Base-by-base conservation (phyloP, 2,113 vertebrate genomes). In the Rana temporaria region DNA sequence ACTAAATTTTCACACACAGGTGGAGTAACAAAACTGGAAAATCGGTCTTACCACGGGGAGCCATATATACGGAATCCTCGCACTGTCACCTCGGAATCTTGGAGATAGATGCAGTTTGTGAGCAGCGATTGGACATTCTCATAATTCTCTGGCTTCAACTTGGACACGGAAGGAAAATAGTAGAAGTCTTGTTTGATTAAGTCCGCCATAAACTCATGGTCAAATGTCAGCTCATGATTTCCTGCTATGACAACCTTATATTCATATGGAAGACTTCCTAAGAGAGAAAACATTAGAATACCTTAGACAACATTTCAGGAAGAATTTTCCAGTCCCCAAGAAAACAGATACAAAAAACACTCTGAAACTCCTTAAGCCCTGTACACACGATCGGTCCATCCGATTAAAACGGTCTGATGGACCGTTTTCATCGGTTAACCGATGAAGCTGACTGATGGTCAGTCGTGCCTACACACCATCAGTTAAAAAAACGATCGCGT, bases 131-230 rank as follows among this genome's bases (percentile, higher is more conserved):
- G 97, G 84, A 98, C 97, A 0, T 99, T 98, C 91, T 99, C 97
- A 1, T 98, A 99, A 90, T 94, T 98, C 90, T 99, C 97, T 0
- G 97, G 96, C 90, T 99, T 99, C 88, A 99, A 94, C 86, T 99
- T 99, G 42, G 97, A 98, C 85, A 97, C 96, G 0, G 97, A 99
- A 0, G 97, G 97, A 88, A 99, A 99, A 91, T 98, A 98, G 91
- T 99, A 99, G 87, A 98, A 99, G 91, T 99, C 97, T 93, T 99
- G 97, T 89, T 99, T 99, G 92, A 99, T 98, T 89, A 99, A 94
- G 89, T 99, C 97, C 0, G 97, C 97, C 97, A 99, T 99, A 90
- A 99, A 99, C 93, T 99, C 97, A 92, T 98, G 96, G 91, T 99
- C 97, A 76, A 99, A 99, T 82, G 97, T 99, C 94, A 99, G 82